Base-by-base conservation (phyloP, 2,113 vertebrate species). In the Microtus pennsylvanicus region DNA sequence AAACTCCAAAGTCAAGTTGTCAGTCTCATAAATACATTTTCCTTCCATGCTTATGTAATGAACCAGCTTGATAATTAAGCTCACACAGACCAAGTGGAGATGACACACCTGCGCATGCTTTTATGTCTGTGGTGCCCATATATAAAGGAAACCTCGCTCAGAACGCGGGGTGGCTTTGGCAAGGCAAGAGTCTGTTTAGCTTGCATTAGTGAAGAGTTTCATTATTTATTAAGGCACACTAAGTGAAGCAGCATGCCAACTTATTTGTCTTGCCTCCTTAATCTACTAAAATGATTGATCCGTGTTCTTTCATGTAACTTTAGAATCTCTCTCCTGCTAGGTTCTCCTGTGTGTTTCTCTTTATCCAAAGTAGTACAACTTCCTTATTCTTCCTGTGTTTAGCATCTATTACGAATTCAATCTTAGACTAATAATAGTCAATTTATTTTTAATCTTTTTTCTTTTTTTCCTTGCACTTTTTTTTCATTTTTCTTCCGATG, bases 361-460 rank as follows among this genome's bases (percentile, higher is more conserved):
- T 99, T 99, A 98, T 98, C 98, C 99, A 96, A 98, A 98, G 96
- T 98, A 99, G 99, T 99, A 98, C 99, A 99, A 97, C 99, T 98
- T 85, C 81, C 99, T 98, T 98, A 98, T 99, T 99, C 98, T 99
- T 98, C 99, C 98, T 99, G 97, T 99, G 98, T 99, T 99, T 99
- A 99, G 99, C 98, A 89, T 99, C 99, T 99, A 97, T 99, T 99
- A 99, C 99, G 99, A 99, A 99, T 99, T 99, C 99, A 98, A 98
- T 98, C 99, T 98, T 99, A 99, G 98, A 98, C 97, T 99, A 99
- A 99, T 99, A 99, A 99, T 99, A 99, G 99, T 99, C 99, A 99
- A 99, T 99, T 99, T 99, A 99, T 99, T 99, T 75, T 99, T 99
- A 99, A 99, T 99, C 99, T 99, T 99, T 99, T 99, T 99, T 99